Evolutionary conservation across 1,140 invertebrate genomes (phyloP).

Genomic region (Rhyacophila brunnea): DNA sequence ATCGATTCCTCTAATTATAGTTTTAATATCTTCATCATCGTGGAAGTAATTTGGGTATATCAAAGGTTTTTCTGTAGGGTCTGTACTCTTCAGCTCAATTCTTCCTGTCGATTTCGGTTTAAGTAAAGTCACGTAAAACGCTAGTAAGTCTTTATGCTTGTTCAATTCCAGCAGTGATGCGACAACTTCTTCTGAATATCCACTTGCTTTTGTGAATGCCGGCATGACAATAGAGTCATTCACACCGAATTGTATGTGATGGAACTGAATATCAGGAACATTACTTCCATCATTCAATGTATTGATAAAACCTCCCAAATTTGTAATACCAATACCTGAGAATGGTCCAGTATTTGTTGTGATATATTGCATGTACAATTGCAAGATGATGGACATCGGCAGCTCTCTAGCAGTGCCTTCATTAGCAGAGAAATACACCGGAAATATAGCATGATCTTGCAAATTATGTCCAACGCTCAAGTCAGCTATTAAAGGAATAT

Average conservation of each 20-base stretch:
- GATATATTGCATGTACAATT: constrained; percentile 42
- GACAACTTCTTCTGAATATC: constrained; percentile 49
- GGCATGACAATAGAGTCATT: constrained; percentile 38
- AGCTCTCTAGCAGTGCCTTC: constrained; percentile 25
- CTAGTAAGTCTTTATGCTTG: constrained; percentile 46
- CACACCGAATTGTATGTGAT: constrained; percentile 39
- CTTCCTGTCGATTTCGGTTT: constrained; percentile 54
- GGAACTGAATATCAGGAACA: constrained; percentile 45
- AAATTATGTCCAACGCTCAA: constrained; percentile 73
- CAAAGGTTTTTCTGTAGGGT: constrained; percentile 58
- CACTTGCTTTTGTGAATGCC: constrained; percentile 38
- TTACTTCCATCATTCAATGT: constrained; percentile 34
- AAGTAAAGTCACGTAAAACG: constrained; percentile 50
- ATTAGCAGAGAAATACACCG: constrained; percentile 41
- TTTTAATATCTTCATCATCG: constrained; percentile 68
- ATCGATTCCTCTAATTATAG: constrained; percentile 67
- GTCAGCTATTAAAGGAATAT: constrained; percentile 54
- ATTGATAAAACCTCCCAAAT: constrained; percentile 43
- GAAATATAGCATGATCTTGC: constrained; percentile 57
- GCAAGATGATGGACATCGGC: constrained; percentile 33
- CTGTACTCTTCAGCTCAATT: constrained; percentile 41
- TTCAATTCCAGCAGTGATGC: constrained; percentile 46
- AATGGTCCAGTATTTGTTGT: constrained; percentile 41
- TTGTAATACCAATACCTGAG: constrained; percentile 39
- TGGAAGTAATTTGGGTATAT: constrained; percentile 83